Conservation (phyloP, 1,140 invertebrate species). For the Maniola jurtina region DNA sequence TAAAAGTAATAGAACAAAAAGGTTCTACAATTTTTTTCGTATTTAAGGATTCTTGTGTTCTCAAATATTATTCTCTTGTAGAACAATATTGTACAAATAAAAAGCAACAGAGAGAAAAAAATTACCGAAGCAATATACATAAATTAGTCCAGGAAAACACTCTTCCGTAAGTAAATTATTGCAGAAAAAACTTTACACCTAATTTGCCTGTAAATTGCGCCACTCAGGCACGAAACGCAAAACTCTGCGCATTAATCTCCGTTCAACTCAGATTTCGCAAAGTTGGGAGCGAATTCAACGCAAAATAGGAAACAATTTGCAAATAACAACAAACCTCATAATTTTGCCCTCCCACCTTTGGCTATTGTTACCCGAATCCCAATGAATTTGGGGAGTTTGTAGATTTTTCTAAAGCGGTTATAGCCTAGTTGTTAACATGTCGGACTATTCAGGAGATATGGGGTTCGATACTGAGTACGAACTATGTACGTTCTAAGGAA, state of each 20-base stretch:
- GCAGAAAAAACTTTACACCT: neutral
- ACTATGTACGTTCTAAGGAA: too few species aligned
- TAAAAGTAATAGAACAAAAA: too few species aligned
- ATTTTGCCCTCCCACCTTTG: conserved; percentile 55
- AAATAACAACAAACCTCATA: conserved; percentile 69
- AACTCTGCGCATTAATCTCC: conserved; percentile 67
- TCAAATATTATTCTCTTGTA: too few species aligned
- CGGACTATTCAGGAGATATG: too few species aligned
- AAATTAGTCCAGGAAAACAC: neutral
- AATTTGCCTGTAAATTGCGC: conserved; percentile 24
- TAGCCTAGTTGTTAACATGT: too few species aligned
- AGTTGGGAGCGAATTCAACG: conserved; percentile 53
- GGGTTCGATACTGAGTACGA: too few species aligned
- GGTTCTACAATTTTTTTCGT: too few species aligned
- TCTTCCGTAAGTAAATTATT: neutral
- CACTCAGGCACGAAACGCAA: conserved; percentile 30
- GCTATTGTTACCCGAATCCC: conserved; percentile 41
- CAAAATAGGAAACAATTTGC: conserved; percentile 68
- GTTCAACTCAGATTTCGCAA: conserved; percentile 62
- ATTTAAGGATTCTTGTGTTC: too few species aligned
- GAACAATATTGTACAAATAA: too few species aligned
- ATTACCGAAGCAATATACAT: too few species aligned
- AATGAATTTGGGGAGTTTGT: conserved; percentile 33
- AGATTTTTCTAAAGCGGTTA: conserved; percentile 14
- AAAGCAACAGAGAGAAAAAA: too few species aligned